Evolutionary conservation across 1,140 invertebrate genomes (phyloP).

Genomic region (Brachionus asplanchnoidis): DNA sequence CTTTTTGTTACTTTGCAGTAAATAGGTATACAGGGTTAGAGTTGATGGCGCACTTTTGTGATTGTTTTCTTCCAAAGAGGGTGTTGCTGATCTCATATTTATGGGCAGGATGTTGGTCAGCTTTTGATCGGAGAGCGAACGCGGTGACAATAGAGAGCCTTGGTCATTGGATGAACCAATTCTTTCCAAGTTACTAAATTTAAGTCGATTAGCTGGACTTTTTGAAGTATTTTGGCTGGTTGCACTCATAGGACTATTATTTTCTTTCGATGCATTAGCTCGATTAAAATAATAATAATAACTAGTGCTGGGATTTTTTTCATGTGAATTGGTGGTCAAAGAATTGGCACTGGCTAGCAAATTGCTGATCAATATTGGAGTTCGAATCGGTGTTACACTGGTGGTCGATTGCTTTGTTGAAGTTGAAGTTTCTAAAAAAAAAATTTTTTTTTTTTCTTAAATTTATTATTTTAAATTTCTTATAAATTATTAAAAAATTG

Average conservation of each 20-base stretch:
- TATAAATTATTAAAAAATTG: background rate
- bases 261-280: background rate
- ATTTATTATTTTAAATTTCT: background rate
- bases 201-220: background rate
- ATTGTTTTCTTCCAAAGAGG: background rate
- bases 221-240: background rate
- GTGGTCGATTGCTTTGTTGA: background rate
- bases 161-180: background rate
- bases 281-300: conserved; percentile 17
- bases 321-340: background rate
- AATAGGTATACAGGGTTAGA: conserved; percentile 11
- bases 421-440: background rate
- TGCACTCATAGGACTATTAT: background rate
- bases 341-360: background rate
- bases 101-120: background rate
- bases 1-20: conserved; percentile 10
- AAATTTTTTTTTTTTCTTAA: background rate
- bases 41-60: background rate
- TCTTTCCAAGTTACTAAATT: conserved; percentile 5
- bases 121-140: background rate
- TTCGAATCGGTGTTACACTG: background rate
- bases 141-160: background rate
- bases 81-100: background rate
- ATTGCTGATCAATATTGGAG: conserved; percentile 16
- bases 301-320: background rate